phyloP scores from a whole-genome alignment of 2,888 invertebrate species.

The Microplitis deprimator region DNA sequence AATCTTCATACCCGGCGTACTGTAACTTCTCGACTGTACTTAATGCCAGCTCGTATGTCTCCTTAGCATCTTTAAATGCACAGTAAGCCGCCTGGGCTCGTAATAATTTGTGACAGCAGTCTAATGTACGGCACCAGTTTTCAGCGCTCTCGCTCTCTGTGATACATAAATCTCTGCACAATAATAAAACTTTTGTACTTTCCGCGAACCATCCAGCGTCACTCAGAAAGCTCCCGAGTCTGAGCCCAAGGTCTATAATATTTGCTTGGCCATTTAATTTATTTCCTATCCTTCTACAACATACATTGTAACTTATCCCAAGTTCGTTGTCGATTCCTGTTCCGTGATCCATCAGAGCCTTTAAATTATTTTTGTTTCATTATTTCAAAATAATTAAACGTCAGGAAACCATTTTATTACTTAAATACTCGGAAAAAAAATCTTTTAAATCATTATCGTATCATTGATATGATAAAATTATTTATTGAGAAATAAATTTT shows the following conservation, averaged over 20 bases:
- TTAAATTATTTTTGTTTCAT: slow-evolving; percentile 44
- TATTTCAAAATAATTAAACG: neutral
- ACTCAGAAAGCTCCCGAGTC: slow-evolving; percentile 82
- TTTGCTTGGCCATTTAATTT: slow-evolving; percentile 55
- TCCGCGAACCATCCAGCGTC: slow-evolving; percentile 91
- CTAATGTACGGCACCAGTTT: slow-evolving; percentile 80
- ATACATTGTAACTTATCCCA: slow-evolving; percentile 63
- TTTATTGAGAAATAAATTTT: neutral
- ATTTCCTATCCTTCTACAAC: slow-evolving; percentile 52
- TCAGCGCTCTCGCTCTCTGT: slow-evolving; percentile 73
- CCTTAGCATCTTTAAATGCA: slow-evolving; percentile 83
- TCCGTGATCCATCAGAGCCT: slow-evolving; percentile 79
- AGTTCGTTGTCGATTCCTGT: slow-evolving; percentile 74
- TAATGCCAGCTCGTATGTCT: slow-evolving; percentile 78
- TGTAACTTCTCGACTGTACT: slow-evolving; percentile 74
- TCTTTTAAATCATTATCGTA: neutral
- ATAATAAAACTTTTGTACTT: slow-evolving; percentile 80
- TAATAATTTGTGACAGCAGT: slow-evolving; percentile 88
- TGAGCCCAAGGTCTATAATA: slow-evolving; percentile 65
- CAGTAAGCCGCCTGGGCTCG: slow-evolving; percentile 88
- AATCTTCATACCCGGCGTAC: slow-evolving; percentile 60
- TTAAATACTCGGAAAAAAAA: neutral
- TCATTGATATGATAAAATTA: neutral
- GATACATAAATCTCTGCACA: slow-evolving; percentile 79
- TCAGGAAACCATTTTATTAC: neutral